These are phyloP conservation scores for Bubalus kerabau DNA, from an alignment of 2,113 vertebrate species.

Conservation along the genomic window DNA sequence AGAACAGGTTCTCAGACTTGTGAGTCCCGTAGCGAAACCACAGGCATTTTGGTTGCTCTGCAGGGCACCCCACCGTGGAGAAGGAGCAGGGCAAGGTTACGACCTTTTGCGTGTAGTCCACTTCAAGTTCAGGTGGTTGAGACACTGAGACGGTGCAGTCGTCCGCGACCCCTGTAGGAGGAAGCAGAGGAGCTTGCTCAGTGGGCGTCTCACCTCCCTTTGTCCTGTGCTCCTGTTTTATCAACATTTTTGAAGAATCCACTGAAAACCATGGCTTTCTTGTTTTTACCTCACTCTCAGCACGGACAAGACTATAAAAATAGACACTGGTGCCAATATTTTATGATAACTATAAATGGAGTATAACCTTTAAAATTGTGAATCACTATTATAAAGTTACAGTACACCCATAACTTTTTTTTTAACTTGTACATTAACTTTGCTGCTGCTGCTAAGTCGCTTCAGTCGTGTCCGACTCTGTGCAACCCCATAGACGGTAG, in stretches of 20 bases:
- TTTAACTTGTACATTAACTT: neutral
- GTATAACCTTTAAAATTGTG: neutral
- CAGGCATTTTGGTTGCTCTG: neutral
- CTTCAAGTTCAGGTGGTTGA: slow-evolving; percentile 69
- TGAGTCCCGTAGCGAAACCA: slow-evolving; percentile 80
- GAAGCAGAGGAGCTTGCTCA: neutral
- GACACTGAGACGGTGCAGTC: slow-evolving; percentile 67
- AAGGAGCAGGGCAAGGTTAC: slow-evolving; percentile 71
- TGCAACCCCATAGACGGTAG: too few relatives aligned
- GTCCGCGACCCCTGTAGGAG: slow-evolving; percentile 56
- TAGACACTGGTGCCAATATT: neutral
- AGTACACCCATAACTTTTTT: neutral
- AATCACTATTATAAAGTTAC: neutral
- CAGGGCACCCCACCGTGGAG: slow-evolving; percentile 47
- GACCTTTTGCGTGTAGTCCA: neutral
- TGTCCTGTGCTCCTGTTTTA: neutral
- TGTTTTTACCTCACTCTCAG: neutral
- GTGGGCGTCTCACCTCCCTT: neutral
- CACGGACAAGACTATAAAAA: neutral
- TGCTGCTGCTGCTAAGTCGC: too few relatives aligned
- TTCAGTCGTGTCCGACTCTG: too few relatives aligned
- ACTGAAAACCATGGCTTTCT: neutral
- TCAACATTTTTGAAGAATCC: neutral
- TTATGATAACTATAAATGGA: neutral
- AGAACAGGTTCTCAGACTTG: slow-evolving; percentile 60